These are phyloP conservation scores for Nymphalis urticae DNA, from an alignment of 2,888 invertebrate genomes.

Conservation along the genomic window DNA sequence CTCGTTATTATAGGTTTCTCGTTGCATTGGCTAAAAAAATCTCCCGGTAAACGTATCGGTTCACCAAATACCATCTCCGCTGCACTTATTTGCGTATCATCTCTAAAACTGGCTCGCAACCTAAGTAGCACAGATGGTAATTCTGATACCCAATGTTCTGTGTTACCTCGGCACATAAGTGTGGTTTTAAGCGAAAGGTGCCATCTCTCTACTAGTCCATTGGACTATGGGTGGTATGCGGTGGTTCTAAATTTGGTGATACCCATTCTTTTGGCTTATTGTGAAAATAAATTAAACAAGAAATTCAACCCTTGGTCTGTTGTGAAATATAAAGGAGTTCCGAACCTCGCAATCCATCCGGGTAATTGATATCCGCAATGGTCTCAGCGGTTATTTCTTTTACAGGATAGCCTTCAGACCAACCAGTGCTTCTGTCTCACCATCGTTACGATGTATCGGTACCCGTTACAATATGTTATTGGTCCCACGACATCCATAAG, in stretches of 20 bases:
- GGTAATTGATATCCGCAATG: conserved; percentile 43
- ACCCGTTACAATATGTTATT: conserved; percentile 14
- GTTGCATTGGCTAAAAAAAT: too few species aligned
- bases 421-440: conserved; percentile 41
- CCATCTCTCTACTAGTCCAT: conserved; percentile 33
- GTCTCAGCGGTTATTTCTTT: conserved; percentile 45
- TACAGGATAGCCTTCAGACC: conserved; percentile 47
- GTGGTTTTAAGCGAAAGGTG: conserved; percentile 33
- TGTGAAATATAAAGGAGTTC: conserved; percentile 22
- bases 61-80: too few species aligned
- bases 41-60: too few species aligned
- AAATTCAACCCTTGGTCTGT: conserved; percentile 36
- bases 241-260: conserved; percentile 22
- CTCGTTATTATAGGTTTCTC: too few species aligned
- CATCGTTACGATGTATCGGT: conserved; percentile 36
- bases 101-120: conserved; percentile 21
- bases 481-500: conserved; percentile 36
- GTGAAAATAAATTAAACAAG: conserved; percentile 33
- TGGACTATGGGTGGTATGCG: conserved; percentile 28
- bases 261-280: conserved; percentile 18
- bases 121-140: conserved; percentile 19
- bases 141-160: conserved; percentile 44
- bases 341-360: conserved; percentile 32
- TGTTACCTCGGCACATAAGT: conserved; percentile 15
- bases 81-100: too few species aligned